phyloP scores from a whole-genome alignment of 2,888 invertebrate species.

The Nowickia ferox region DNA sequence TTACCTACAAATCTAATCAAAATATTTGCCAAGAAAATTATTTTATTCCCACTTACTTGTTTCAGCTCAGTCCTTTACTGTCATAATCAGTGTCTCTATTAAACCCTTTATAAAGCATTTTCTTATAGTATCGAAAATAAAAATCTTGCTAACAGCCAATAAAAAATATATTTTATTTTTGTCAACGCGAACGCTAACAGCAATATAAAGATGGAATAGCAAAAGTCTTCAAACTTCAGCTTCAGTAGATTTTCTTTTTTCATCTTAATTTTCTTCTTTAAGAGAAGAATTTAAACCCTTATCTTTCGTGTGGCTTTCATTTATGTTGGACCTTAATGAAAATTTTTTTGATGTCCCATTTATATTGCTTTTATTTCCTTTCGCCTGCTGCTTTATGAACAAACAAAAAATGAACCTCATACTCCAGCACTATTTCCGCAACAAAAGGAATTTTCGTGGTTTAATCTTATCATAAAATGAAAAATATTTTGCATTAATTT shows the following conservation, averaged over 20 bases:
- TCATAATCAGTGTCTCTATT: neutral
- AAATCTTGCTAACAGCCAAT: conserved; percentile 29
- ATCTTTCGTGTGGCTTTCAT: conserved; percentile 68
- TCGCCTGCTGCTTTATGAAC: neutral
- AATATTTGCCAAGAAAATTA: too few relatives aligned
- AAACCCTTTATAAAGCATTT: conserved; percentile 55
- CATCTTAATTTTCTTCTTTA: conserved; percentile 16
- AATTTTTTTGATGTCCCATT: neutral
- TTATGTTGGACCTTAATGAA: conserved; percentile 71
- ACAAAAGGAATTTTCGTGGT: conserved; percentile 49
- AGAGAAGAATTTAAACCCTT: conserved; percentile 39
- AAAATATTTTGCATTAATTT: conserved; percentile 61
- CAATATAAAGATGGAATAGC: neutral
- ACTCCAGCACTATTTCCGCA: neutral
- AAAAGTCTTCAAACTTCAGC: neutral
- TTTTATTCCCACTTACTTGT: neutral
- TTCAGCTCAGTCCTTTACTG: neutral
- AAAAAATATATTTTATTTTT: conserved; percentile 57
- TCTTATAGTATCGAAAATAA: conserved; percentile 57
- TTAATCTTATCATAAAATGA: conserved; percentile 67
- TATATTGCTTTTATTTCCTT: neutral
- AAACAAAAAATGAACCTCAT: neutral
- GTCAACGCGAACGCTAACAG: conserved; percentile 34
- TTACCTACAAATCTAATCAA: too few relatives aligned
- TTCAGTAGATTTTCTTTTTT: conserved; percentile 8